Evolutionary conservation across 1,140 invertebrate species (phyloP).

Genomic region (Brachionus rotundiformis): DNA sequence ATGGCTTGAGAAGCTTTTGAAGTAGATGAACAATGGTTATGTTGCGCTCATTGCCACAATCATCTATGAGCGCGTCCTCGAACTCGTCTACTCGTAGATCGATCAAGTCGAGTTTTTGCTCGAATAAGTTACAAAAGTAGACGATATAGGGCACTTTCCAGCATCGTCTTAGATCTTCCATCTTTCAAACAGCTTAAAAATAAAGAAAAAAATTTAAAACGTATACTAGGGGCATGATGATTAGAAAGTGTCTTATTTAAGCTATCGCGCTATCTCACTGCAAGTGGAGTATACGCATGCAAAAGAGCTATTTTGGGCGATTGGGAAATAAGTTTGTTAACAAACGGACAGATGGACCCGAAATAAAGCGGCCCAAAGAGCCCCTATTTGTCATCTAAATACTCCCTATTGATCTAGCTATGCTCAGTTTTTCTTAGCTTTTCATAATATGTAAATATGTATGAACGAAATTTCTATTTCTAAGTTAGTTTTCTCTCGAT

Average conservation of each 20-base stretch:
- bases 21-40: constrained; percentile 50
- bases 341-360: neutral
- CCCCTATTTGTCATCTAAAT: neutral
- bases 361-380: neutral
- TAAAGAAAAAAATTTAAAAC: neutral
- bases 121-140: constrained; percentile 49
- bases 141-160: constrained; percentile 51
- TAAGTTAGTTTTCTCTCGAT: neutral
- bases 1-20: constrained; percentile 44
- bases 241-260: constrained; percentile 7
- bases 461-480: constrained; percentile 1
- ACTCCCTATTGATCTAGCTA: too few species aligned
- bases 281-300: neutral
- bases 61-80: constrained; percentile 35
- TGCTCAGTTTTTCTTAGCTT: neutral
- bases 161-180: constrained; percentile 50
- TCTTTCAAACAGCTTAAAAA: constrained; percentile 27
- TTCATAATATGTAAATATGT: neutral
- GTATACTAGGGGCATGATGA: neutral
- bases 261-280: too few species aligned
- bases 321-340: neutral
- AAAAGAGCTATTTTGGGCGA: neutral
- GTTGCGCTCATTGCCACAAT: constrained; percentile 42
- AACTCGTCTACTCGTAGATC: constrained; percentile 47
- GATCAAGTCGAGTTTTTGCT: constrained; percentile 38